Evolutionary conservation across 2,113 vertebrate species (phyloP), one percentile per base, ranked within the genome.

Genomic region (Lonchura striata): DNA sequence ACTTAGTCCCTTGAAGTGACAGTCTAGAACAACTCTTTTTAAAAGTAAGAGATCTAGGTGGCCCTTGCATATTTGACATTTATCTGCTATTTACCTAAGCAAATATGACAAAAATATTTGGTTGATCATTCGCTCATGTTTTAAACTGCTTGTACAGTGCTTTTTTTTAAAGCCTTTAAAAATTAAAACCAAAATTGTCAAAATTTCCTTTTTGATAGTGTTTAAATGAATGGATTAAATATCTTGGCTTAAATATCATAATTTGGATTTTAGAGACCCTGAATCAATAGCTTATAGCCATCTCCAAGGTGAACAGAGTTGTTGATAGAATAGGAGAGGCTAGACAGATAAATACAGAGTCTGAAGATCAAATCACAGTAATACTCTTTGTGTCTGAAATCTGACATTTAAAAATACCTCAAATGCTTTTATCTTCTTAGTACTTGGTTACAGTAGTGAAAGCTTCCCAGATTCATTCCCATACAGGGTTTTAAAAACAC

Each of bases 361-460:
- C 91, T 85, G 86, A 91, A 89, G 92, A 92, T 91, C 77, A 87
- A 86, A 92, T 89, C 88, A 95, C 46, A 50, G 49, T 42, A 72
- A 84, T 87, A 88, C 1, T 2, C 57, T 92, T 81, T 77, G 59
- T 63, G 80, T 83, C 91, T 92, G 92, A 95, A 92, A 90, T 74
- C 24, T 91, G 92, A 90, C 90, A 83, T 95, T 95, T 93, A 82
- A 93, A 92, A 93, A 80, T 66, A 81, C 24, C 88, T 93, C 80
- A 68, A 52, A 93, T 44, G 56, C 44, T 94, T 90, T 90, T 86
- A 86, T 94, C 88, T 83, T 56, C 47, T 41, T 47, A 24, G 13
- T 82, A 28, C 52, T 60, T 52, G 37, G 74, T 78, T 71, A 76
- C 41, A 41, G 46, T 14, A 75, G 46, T 22, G 35, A 92, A 86